phyloP scores from a whole-genome alignment of 2,797 vertebrate species.

The Babyrousa celebensis region DNA sequence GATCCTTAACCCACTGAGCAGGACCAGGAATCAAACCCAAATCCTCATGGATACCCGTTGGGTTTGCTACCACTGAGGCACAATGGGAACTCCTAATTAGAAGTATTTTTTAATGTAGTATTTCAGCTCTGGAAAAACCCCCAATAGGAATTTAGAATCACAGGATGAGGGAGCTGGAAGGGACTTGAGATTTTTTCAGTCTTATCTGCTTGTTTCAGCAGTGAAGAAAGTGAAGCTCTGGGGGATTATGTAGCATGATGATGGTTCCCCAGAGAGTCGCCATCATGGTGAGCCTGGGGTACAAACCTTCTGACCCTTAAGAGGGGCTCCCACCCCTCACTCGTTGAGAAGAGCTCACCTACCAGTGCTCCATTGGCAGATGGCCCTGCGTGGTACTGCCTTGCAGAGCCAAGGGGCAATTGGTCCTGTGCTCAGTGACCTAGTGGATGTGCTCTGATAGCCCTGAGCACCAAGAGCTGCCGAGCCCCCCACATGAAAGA shows the following conservation, averaged over 20 bases:
- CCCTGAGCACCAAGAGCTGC: neutral
- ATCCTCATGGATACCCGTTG: too few relatives aligned
- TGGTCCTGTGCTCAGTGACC: neutral
- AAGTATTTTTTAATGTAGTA: neutral
- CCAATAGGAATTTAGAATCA: neutral
- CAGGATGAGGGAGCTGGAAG: neutral
- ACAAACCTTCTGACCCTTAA: neutral
- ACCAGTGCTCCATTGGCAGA: accelerated
- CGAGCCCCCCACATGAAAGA: neutral
- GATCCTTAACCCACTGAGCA: too few relatives aligned
- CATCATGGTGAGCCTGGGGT: neutral
- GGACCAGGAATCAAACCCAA: too few relatives aligned
- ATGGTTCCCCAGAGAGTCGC: neutral
- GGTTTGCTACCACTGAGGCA: too few relatives aligned
- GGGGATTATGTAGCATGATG: neutral
- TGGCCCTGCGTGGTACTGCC: neutral
- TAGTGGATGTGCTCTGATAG: neutral
- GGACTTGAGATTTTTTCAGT: constrained; percentile 9
- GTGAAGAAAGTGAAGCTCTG: neutral
- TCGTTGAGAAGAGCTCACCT: neutral
- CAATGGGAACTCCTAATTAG: neutral
- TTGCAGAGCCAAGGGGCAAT: neutral
- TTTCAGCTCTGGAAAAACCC: neutral
- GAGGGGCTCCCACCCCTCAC: neutral
- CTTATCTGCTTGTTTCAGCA: neutral